phyloP scores from a whole-genome alignment of 2,888 invertebrate genomes.

The Drosophila mettleri region DNA sequence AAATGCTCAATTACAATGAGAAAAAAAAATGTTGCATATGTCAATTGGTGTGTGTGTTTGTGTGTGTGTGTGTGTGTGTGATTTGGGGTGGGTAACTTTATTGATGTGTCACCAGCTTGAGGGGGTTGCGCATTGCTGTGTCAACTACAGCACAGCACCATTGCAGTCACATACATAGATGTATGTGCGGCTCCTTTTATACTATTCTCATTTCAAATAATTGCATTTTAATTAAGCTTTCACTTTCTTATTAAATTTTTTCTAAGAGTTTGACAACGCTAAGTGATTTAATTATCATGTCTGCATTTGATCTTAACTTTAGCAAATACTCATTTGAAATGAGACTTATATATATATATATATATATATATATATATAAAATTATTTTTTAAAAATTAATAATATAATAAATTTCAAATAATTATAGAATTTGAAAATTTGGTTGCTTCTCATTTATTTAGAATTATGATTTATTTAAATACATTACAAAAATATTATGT shows the following conservation, averaged over 20 bases:
- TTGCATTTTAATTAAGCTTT: background rate
- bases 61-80: background rate
- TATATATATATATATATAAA: too few relatives aligned
- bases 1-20: slow-evolving; percentile 46
- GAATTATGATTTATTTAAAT: too few relatives aligned
- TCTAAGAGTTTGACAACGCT: background rate
- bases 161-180: background rate
- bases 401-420: too few relatives aligned
- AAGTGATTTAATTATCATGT: background rate
- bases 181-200: background rate
- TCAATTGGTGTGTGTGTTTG: slow-evolving; percentile 19
- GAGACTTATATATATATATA: too few relatives aligned
- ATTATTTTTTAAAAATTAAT: too few relatives aligned
- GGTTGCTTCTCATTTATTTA: too few relatives aligned
- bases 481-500: too few relatives aligned
- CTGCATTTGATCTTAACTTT: background rate
- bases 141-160: background rate
- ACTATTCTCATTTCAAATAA: background rate
- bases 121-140: background rate
- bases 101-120: background rate
- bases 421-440: too few relatives aligned
- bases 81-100: slow-evolving; percentile 5
- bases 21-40: slow-evolving; percentile 36
- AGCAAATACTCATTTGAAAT: too few relatives aligned
- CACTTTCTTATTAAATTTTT: background rate